These are phyloP conservation scores for Anser cygnoides DNA, from an alignment of 2,113 vertebrate species.

Conservation along the genomic window DNA sequence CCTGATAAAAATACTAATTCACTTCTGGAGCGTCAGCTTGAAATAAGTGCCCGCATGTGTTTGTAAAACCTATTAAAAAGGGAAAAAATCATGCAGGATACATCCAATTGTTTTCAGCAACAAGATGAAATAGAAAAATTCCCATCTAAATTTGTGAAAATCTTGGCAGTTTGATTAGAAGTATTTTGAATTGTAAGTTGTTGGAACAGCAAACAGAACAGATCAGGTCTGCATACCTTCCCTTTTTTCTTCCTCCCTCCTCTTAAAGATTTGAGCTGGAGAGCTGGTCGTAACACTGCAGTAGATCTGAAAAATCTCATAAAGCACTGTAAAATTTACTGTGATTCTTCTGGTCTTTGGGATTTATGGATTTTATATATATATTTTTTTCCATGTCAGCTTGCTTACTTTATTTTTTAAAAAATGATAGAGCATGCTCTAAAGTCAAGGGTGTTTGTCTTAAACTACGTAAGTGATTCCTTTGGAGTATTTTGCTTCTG, in stretches of 20 bases:
- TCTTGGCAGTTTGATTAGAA: slow-evolving; percentile 17
- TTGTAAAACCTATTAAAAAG: slow-evolving; percentile 4
- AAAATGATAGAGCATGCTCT: neutral
- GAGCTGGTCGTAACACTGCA: neutral
- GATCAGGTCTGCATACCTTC: neutral
- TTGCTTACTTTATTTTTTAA: neutral
- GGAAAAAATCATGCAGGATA: neutral
- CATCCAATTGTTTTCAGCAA: neutral
- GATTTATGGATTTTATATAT: neutral
- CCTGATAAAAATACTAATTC: slow-evolving; percentile 57
- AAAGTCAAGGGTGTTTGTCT: neutral
- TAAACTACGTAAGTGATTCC: neutral
- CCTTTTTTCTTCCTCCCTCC: neutral
- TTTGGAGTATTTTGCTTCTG: neutral
- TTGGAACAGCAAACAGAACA: slow-evolving; percentile 2
- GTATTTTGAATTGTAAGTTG: slow-evolving; percentile 7
- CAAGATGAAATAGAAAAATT: neutral
- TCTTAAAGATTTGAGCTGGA: neutral
- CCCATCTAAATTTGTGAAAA: neutral
- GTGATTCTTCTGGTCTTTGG: neutral
- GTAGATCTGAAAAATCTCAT: neutral
- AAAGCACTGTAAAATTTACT: neutral
- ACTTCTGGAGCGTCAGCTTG: slow-evolving; percentile 29
- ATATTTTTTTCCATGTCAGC: neutral
- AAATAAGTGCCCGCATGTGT: neutral